Conservation (phyloP, 2,888 invertebrate species). For the Eilema griseolum region DNA sequence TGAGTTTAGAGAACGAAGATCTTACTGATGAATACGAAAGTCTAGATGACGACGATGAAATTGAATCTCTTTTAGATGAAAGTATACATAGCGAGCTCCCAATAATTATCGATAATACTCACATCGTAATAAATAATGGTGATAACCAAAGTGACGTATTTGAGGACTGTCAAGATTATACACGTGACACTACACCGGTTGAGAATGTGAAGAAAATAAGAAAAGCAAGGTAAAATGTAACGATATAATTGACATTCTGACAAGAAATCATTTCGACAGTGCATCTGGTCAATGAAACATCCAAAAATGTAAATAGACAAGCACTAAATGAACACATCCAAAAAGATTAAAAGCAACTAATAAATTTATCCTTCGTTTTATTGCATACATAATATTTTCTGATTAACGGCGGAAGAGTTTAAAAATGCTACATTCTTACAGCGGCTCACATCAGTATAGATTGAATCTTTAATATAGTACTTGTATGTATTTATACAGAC, state of each 20-base stretch:
- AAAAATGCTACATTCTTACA: no score
- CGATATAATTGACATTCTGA: neutral
- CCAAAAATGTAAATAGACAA: neutral
- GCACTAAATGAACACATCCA: neutral
- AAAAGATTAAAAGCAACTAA: neutral
- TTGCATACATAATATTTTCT: neutral
- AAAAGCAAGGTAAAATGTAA: neutral
- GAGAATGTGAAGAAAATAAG: neutral
- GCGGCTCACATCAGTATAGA: no score
- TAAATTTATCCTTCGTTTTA: neutral
- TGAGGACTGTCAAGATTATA: constrained; percentile 24
- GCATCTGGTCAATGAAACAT: neutral
- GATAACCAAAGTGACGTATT: constrained; percentile 19
- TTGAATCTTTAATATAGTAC: no score
- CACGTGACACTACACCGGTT: neutral
- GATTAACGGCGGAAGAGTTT: no score
- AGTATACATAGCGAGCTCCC: neutral
- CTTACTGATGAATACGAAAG: constrained; percentile 23
- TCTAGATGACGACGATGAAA: constrained; percentile 15
- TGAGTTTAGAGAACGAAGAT: constrained; percentile 14
- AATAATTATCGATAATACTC: constrained; percentile 15
- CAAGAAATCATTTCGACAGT: neutral
- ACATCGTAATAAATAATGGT: constrained; percentile 20
- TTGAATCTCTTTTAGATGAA: constrained; percentile 5
- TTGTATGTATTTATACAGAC: no score